Percentiles rank a stretch among this genome's conserved stretches.
phyloP scores from a whole-genome alignment of 2,888 invertebrate genomes.

The Leucophenga montana region DNA sequence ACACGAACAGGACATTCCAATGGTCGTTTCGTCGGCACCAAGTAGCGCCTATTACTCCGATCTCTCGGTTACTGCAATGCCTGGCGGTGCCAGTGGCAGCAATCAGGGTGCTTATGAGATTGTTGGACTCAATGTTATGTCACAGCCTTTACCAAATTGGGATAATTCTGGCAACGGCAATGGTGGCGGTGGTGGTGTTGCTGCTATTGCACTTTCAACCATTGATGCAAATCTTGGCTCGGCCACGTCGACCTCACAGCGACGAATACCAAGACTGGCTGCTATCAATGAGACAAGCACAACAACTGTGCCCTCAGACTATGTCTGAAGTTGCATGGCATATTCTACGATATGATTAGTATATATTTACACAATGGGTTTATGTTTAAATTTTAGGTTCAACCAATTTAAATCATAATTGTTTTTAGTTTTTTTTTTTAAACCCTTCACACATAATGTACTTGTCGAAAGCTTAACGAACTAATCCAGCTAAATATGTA shows the following conservation, averaged over 20 bases:
- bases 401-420: background rate
- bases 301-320: conserved; percentile 77
- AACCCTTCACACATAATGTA: no score
- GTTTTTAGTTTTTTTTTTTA: no score
- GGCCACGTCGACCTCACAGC: conserved; percentile 56
- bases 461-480: no score
- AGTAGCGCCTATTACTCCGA: conserved; percentile 85
- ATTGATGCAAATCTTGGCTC: conserved; percentile 41
- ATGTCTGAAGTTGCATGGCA: conserved; percentile 71
- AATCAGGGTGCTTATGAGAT: conserved; percentile 78
- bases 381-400: conserved; percentile 15
- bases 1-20: conserved; percentile 74
- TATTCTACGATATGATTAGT: no score
- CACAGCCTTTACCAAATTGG: conserved; percentile 73
- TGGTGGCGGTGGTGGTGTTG: conserved; percentile 24
- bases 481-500: no score
- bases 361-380: no score
- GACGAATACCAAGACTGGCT: conserved; percentile 74
- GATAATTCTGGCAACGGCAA: conserved; percentile 62
- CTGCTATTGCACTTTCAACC: conserved; percentile 8
- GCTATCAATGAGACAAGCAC: conserved; percentile 77
- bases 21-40: conserved; percentile 77
- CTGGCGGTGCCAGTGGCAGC: conserved; percentile 67
- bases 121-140: conserved; percentile 76
- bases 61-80: conserved; percentile 76